These are phyloP conservation scores for Aythya baeri DNA, from an alignment of 2,113 vertebrate genomes.

Conservation along the genomic window DNA sequence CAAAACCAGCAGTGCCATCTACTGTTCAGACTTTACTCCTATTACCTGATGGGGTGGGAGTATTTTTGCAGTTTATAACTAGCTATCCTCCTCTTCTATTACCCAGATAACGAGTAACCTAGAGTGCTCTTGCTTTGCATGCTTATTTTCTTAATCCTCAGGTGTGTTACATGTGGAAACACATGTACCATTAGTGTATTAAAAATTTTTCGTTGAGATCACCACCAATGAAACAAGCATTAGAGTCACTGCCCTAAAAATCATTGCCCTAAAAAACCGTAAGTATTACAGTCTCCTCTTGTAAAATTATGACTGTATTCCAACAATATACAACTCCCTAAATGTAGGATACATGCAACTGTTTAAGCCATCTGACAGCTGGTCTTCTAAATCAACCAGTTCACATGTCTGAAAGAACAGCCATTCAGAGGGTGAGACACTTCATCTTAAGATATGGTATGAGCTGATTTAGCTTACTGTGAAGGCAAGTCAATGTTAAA, in stretches of 20 bases:
- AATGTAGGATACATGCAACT: neutral
- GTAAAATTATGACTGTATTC: neutral
- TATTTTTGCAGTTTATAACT: neutral
- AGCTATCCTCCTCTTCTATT: neutral
- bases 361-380: neutral
- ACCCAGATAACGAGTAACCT: neutral
- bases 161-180: fast-evolving
- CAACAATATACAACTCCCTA: neutral
- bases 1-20: slow-evolving; percentile 20
- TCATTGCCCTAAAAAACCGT: neutral
- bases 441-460: neutral
- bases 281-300: neutral
- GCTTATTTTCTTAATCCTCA: neutral
- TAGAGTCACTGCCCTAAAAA: neutral
- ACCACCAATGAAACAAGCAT: neutral
- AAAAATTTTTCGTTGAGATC: neutral
- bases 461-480: neutral
- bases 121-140: fast-evolving
- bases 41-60: neutral
- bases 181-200: too few species aligned
- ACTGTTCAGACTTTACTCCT: neutral
- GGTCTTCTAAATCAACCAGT: neutral
- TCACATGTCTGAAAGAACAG: neutral
- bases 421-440: neutral
- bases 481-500: neutral